These are phyloP conservation scores for Pimpla rufipes DNA, from an alignment of 2,888 invertebrate species.

Conservation along the genomic window DNA sequence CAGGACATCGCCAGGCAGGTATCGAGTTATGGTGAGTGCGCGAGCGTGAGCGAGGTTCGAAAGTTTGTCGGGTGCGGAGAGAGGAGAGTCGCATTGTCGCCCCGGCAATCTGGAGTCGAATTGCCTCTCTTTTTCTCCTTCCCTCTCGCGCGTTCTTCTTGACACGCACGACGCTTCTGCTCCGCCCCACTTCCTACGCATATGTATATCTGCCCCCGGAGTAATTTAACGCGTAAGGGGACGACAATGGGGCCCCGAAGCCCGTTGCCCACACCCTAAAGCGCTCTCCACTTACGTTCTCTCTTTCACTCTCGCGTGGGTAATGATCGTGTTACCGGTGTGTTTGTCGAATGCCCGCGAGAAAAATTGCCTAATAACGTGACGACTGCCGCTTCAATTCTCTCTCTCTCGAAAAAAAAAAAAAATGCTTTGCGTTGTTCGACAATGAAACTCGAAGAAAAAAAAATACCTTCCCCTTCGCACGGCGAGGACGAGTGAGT, in stretches of 20 bases:
- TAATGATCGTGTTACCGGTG: constrained; percentile 81
- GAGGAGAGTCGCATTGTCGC: constrained; percentile 76
- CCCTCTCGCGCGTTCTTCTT: constrained; percentile 31
- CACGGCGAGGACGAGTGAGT: neutral
- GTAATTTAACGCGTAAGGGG: constrained; percentile 83
- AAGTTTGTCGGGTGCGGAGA: constrained; percentile 78
- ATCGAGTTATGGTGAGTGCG: constrained; percentile 74
- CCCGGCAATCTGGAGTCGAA: constrained; percentile 82
- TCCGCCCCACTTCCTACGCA: constrained; percentile 71
- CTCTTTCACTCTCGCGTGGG: constrained; percentile 68
- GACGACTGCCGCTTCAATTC: constrained; percentile 63
- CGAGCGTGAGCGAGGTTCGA: constrained; percentile 74
- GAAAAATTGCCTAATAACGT: constrained; percentile 72
- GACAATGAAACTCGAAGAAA: constrained; percentile 22
- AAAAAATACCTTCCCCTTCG: neutral
- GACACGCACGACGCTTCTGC: constrained; percentile 62
- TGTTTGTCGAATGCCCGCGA: constrained; percentile 73
- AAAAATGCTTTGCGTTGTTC: constrained; percentile 30
- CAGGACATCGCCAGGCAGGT: constrained; percentile 65
- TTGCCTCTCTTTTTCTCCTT: constrained; percentile 74
- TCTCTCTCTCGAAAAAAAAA: constrained; percentile 15
- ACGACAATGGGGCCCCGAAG: constrained; percentile 78
- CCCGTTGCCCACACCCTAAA: constrained; percentile 72
- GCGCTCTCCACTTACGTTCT: constrained; percentile 62
- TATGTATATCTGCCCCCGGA: constrained; percentile 75